These are phyloP conservation scores for Monarcha castaneiventris DNA, from an alignment of 2,113 vertebrate genomes.

Conservation along the genomic window DNA sequence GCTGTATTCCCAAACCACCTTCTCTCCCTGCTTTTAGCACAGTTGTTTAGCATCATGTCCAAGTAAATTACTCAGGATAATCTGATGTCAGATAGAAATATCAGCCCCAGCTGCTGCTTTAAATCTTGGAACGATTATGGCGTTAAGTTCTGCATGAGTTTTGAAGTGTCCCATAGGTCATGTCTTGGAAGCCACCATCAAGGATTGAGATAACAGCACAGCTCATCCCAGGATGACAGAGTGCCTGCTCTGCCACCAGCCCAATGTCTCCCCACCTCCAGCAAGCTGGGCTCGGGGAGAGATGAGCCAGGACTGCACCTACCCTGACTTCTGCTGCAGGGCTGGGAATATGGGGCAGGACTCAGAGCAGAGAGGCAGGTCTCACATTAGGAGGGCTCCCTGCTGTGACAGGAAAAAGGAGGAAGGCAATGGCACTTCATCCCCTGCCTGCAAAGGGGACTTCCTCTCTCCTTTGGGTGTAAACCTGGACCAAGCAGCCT, in stretches of 20 bases:
- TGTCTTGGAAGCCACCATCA: neutral
- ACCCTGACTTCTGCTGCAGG: neutral
- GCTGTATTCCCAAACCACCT: neutral
- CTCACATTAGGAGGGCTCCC: too few relatives aligned
- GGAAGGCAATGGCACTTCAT: neutral
- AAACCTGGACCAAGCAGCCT: neutral
- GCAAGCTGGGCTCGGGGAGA: fast-evolving
- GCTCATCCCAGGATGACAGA: neutral
- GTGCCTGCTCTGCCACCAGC: neutral
- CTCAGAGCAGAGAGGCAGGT: neutral
- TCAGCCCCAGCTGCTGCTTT: neutral
- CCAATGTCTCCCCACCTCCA: fast-evolving
- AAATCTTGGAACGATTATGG: neutral
- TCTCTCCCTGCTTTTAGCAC: neutral
- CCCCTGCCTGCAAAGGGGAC: neutral
- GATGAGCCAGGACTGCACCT: neutral
- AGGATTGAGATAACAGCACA: neutral
- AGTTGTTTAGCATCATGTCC: neutral
- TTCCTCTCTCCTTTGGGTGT: neutral
- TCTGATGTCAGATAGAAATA: neutral
- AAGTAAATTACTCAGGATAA: conserved; percentile 5
- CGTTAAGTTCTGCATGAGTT: neutral
- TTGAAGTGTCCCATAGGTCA: neutral
- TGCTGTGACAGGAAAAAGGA: neutral
- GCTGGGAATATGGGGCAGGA: neutral